These are phyloP conservation scores for Prorops nasuta DNA, from an alignment of 1,140 invertebrate genomes.

Conservation along the genomic window DNA sequence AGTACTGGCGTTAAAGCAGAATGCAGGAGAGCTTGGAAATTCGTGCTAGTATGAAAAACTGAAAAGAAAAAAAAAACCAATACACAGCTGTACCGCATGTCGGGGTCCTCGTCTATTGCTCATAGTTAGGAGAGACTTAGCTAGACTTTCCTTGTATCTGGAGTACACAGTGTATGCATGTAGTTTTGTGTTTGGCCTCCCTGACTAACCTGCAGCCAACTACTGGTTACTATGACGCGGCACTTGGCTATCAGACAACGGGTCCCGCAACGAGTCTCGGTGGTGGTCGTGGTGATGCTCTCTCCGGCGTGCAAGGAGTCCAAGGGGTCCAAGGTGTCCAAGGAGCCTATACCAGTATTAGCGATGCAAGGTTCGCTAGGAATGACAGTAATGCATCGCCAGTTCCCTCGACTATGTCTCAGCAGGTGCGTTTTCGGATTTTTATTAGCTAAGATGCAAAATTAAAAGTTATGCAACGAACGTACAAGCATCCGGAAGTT, in stretches of 20 bases:
- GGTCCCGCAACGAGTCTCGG: constrained; percentile 55
- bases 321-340: constrained; percentile 53
- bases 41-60: too few relatives aligned
- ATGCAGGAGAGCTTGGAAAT: too few relatives aligned
- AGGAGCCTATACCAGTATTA: constrained; percentile 70
- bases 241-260: constrained; percentile 55
- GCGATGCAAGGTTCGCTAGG: constrained; percentile 73
- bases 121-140: too few relatives aligned
- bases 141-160: constrained; percentile 44
- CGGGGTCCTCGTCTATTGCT: too few relatives aligned
- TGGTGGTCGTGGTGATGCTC: constrained; percentile 62
- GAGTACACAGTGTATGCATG: constrained; percentile 58
- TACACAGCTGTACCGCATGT: too few relatives aligned
- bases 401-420: constrained; percentile 71
- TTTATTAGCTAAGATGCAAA: too few relatives aligned
- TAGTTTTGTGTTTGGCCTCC: constrained; percentile 57
- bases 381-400: constrained; percentile 82
- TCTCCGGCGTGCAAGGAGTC: constrained; percentile 64
- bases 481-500: too few relatives aligned
- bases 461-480: too few relatives aligned
- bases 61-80: too few relatives aligned
- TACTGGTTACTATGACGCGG: constrained; percentile 56
- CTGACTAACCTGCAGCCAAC: constrained; percentile 56
- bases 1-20: too few relatives aligned
- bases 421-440: constrained; percentile 57